Evolutionary conservation across 2,797 vertebrate species (phyloP), one percentile per base, ranked within the genome.

Genomic region (Acanthiza pusilla): DNA sequence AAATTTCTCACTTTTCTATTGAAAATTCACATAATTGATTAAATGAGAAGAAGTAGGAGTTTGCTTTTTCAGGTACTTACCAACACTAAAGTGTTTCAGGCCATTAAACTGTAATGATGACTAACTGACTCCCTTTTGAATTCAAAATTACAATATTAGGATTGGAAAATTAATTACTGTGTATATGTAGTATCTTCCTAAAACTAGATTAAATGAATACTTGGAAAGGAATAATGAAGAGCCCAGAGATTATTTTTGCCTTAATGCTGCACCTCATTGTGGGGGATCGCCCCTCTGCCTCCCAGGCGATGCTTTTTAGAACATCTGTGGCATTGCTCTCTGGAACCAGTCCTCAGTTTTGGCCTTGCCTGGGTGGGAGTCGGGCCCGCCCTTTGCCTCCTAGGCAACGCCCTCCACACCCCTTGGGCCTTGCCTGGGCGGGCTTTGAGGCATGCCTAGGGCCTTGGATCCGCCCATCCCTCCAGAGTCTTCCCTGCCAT

Each of bases 71-170:
- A 11, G 29, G 66, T 81, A 42, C 27, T 96, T 91, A 78, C 38
- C 84, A 95, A 88, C 53, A 82, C 36, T 54, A 9, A 85, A 85
- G 34, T 45, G 63, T 95, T 97, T 88, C 75, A 89, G 72, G 75
- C 54, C 36, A 80, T 91, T 96, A 91, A 93, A 91, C 48, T 76
- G 50, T 65, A 88, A 89, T 86, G 89, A 91, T 91, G 83, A 91
- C 78, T 95, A 91, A 91, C 34, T 86, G 83, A 88, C 32, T 71
- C 65, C 74, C 74, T 87, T 96, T 95, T 95, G 86, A 90, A 84
- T 95, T 91, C 63, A 86, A 91, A 92, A 89, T 70, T 0, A 38
- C 51, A 94, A 75, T 77, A 88, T 63, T 91, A 94, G 90, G 53
- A 81, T 38, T 86, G 71, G 66, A 81, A 92, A 89, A 80, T 65